Percentiles rank a stretch among this genome's conserved stretches.
phyloP scores from a whole-genome alignment of 2,888 invertebrate genomes.

The Craniophora ligustri region DNA sequence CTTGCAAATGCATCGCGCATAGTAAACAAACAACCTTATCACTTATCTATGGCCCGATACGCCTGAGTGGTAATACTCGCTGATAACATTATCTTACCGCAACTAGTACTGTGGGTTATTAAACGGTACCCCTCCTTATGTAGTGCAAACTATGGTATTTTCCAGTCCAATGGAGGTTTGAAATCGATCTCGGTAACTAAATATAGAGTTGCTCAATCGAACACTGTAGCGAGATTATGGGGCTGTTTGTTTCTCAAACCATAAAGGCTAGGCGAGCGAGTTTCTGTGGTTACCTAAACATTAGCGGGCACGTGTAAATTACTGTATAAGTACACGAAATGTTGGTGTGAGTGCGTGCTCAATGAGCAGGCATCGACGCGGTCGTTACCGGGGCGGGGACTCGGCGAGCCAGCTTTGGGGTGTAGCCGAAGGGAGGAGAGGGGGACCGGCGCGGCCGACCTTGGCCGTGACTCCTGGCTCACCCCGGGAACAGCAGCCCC shows the following conservation, averaged over 20 bases:
- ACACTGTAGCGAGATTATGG: slow-evolving; percentile 45
- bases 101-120: slow-evolving; percentile 33
- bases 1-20: slow-evolving; percentile 49
- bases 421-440: slow-evolving; percentile 30
- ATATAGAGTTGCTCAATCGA: slow-evolving; percentile 56
- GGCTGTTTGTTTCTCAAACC: slow-evolving; percentile 56
- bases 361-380: slow-evolving; percentile 75
- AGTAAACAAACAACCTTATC: slow-evolving; percentile 70
- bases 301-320: slow-evolving; percentile 57
- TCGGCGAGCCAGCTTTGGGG: slow-evolving; percentile 26
- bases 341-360: slow-evolving; percentile 62
- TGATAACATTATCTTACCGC: slow-evolving; percentile 65
- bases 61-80: slow-evolving; percentile 65
- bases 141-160: slow-evolving; percentile 41
- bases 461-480: slow-evolving; percentile 85
- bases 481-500: slow-evolving; percentile 69
- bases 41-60: slow-evolving; percentile 68
- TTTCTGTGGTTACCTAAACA: slow-evolving; percentile 43
- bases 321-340: slow-evolving; percentile 41
- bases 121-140: slow-evolving; percentile 29
- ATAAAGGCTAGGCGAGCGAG: slow-evolving; percentile 28
- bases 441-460: slow-evolving; percentile 75
- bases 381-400: slow-evolving; percentile 52
- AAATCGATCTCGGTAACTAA: slow-evolving; percentile 31
- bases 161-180: slow-evolving; percentile 37